Percentiles rank a stretch among this genome's conserved stretches.
Conservation (phyloP, 2,888 invertebrate genomes). For the Zaprionus lineosus region DNA sequence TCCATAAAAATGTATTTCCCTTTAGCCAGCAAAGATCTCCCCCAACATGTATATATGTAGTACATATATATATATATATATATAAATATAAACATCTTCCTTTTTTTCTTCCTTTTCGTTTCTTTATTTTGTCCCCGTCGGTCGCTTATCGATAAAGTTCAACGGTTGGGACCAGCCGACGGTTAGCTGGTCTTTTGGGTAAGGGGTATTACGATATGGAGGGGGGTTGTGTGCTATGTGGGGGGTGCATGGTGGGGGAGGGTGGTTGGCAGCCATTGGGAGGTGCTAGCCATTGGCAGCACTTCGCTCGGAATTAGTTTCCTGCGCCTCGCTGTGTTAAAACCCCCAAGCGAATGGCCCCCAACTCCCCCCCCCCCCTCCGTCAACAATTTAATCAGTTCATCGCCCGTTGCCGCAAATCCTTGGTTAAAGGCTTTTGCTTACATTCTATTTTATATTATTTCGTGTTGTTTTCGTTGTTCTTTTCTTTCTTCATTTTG, state of each 20-base stretch:
- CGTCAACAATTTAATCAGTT: conserved; percentile 77
- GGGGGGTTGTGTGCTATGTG: neutral
- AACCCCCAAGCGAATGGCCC: conserved; percentile 36
- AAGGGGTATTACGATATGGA: neutral
- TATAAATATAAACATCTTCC: no score
- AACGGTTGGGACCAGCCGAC: conserved; percentile 41
- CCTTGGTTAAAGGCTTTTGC: conserved; percentile 54
- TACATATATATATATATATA: no score
- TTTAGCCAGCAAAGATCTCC: conserved; percentile 66
- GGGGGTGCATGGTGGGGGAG: neutral
- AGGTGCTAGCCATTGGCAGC: conserved; percentile 37
- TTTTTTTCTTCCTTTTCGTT: conserved; percentile 13
- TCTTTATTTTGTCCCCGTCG: conserved; percentile 18
- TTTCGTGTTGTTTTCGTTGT: no score
- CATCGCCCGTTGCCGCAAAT: conserved; percentile 64
- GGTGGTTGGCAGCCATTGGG: neutral
- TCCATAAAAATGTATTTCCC: conserved; percentile 78
- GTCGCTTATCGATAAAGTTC: conserved; percentile 75
- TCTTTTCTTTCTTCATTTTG: conserved; percentile 23
- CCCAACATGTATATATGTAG: conserved; percentile 36
- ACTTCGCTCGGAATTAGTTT: conserved; percentile 71
- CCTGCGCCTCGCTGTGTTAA: conserved; percentile 28
- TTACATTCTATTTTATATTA: conserved; percentile 42
- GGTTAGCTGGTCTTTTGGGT: conserved; percentile 2
- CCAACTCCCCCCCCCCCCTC: conserved; percentile 38